phyloP scores from a whole-genome alignment of 2,113 vertebrate species.

The Calyptomena viridis region DNA sequence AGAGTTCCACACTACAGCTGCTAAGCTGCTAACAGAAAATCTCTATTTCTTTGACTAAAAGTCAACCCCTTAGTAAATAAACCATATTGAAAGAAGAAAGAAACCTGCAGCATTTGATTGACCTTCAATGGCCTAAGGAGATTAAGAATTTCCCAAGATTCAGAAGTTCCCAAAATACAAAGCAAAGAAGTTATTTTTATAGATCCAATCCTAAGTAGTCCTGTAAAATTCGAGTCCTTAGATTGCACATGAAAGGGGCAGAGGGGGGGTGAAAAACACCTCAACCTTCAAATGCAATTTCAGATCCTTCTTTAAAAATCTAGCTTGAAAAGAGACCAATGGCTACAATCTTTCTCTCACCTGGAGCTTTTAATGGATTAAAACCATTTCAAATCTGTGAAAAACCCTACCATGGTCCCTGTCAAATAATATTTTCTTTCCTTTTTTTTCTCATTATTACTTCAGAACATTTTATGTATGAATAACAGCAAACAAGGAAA shows the following conservation, averaged over 20 bases:
- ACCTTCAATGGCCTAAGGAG: background rate
- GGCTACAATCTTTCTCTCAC: background rate
- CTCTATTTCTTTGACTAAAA: background rate
- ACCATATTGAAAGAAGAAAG: background rate
- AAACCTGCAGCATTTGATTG: background rate
- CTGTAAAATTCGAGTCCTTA: background rate
- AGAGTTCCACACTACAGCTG: background rate
- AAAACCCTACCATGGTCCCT: background rate
- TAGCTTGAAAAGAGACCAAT: background rate
- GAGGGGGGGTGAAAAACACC: rapidly evolving
- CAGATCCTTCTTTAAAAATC: background rate
- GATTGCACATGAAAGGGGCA: background rate
- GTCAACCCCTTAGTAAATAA: background rate
- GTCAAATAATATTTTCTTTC: background rate
- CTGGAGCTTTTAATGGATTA: background rate
- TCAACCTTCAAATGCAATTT: background rate
- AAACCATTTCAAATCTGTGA: background rate
- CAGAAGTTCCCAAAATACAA: background rate
- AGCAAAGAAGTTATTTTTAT: background rate
- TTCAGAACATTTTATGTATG: background rate
- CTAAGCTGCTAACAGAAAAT: background rate
- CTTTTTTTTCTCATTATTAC: background rate
- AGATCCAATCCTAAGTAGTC: background rate
- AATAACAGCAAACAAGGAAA: background rate
- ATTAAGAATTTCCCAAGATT: background rate